Evolutionary conservation across 2,113 vertebrate species (phyloP), one percentile per base, ranked within the genome.

Genomic region (Dicaeum eximium): DNA sequence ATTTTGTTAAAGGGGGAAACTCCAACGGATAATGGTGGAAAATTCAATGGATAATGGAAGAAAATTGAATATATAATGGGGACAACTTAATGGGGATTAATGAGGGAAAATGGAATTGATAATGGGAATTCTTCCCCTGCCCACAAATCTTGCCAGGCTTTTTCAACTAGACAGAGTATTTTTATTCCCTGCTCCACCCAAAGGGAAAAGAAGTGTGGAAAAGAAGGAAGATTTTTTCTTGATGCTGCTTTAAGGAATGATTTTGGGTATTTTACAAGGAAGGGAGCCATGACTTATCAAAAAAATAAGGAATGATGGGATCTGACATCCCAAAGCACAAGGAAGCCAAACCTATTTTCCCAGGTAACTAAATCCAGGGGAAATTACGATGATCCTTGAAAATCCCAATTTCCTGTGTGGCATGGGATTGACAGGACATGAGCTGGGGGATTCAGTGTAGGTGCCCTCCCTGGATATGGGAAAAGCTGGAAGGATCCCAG

Each of bases 371-470:
- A 80, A 80, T 35, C 22, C 7, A 3, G 2, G 0, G 3, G 56
- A 30, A 31, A 13, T 11, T 6, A 13, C 1, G 0, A 6, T 0
- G 22, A 7, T 9, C 25, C 50, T 24, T 2, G 1, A 31, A 71
- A 74, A 3, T 7, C n/a, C 0, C 3, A 28, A n/a, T 77, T 19
- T 37, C 23, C 40, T 11, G 22, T 2, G 0, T 8, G 4, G 31
- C 15, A 5, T 0, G 2, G 47, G 13, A 31, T 10, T 0, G 0
- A 7, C 21, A 7, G 3, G 53, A 16, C 21, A 3, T 0, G 12
- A 66, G 25, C 45, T 11, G 42, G 27, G n/a, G 15, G 33, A 5
- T 64, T 40, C 7, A 14, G n/a, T 35, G 15, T 25, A 13, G 18
- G 0, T 17, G 22, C 8, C 14, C 4, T 17, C 17, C 14, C 5